These are phyloP conservation scores for zebrafish (Danio rerio) DNA, from an alignment of 2,113 vertebrate genomes.

Conservation along the genomic window DNA sequence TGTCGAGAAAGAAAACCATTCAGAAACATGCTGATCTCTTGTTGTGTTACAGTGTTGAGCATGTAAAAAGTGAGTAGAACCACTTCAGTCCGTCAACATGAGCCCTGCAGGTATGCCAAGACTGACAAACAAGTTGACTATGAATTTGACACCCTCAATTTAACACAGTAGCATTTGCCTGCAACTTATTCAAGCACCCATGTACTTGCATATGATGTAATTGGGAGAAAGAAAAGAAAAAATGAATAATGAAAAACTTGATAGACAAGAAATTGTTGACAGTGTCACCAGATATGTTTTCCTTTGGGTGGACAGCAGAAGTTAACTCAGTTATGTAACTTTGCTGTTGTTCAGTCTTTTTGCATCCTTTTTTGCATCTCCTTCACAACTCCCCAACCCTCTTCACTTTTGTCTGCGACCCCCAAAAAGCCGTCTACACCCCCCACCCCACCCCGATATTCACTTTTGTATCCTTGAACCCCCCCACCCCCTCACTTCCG, in stretches of 20 bases:
- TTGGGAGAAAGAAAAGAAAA: neutral
- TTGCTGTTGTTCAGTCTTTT: neutral
- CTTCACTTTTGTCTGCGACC: too few relatives aligned
- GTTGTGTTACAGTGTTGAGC: neutral
- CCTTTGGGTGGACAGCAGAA: neutral
- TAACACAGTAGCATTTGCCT: neutral
- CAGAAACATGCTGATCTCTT: neutral
- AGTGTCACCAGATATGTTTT: neutral
- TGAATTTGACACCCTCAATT: constrained; percentile 11
- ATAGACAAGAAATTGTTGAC: neutral
- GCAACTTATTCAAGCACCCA: neutral
- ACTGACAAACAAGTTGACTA: constrained; percentile 13
- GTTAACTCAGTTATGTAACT: neutral
- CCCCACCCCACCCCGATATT: too few relatives aligned
- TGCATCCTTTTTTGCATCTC: too few relatives aligned
- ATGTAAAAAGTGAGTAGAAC: constrained; percentile 8
- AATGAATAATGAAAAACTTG: neutral
- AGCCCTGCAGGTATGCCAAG: neutral
- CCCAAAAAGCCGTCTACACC: too few relatives aligned
- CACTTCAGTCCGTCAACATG: neutral
- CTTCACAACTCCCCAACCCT: too few relatives aligned
- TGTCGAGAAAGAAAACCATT: neutral
- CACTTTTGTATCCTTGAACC: too few relatives aligned
- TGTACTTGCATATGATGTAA: neutral
- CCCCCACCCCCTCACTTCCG: too few relatives aligned